phyloP scores from a whole-genome alignment of 2,113 vertebrate genomes.

The Chloebia gouldiae region DNA sequence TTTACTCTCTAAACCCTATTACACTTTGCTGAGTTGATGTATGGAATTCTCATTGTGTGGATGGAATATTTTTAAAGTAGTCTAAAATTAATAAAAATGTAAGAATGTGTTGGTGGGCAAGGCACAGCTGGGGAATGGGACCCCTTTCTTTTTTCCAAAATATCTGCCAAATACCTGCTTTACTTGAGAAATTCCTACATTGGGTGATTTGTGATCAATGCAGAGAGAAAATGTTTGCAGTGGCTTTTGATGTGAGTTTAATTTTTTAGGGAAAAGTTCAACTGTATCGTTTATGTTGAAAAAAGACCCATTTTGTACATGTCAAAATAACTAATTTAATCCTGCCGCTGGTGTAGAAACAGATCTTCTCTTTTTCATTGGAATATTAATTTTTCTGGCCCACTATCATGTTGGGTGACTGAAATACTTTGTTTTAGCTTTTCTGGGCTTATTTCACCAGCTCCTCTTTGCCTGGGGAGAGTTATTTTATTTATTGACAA shows the following conservation, averaged over 20 bases:
- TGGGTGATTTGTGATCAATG: background rate
- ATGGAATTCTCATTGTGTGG: background rate
- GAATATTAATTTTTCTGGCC: background rate
- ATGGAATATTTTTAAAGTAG: background rate
- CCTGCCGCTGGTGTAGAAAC: background rate
- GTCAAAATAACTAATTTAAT: background rate
- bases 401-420: background rate
- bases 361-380: background rate
- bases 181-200: background rate
- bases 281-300: background rate
- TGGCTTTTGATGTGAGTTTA: background rate
- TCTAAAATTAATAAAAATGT: background rate
- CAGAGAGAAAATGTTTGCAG: background rate
- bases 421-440: background rate
- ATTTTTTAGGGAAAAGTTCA: background rate
- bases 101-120: background rate
- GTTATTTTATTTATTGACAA: background rate
- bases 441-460: background rate
- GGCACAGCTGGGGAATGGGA: rapidly evolving
- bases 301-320: background rate
- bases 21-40: rapidly evolving
- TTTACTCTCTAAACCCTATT: background rate
- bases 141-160: background rate
- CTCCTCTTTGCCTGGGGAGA: background rate
- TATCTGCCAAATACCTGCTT: background rate